Conservation (phyloP, 2,888 invertebrate genomes). For the Callyntrura sp. region DNA sequence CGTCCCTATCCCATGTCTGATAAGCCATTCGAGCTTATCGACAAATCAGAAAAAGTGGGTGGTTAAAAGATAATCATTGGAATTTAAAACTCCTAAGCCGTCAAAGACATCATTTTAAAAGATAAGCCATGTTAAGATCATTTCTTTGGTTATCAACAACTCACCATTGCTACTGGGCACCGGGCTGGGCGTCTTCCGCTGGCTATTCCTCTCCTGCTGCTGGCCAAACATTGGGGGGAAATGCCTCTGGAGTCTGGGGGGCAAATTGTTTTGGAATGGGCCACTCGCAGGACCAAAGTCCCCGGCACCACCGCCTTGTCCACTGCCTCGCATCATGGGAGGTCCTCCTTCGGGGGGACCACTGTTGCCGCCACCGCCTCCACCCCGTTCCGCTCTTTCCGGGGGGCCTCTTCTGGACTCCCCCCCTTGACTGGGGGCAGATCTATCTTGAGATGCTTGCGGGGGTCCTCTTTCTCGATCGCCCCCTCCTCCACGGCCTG, state of each 20-base stretch:
- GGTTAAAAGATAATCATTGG: slow-evolving; percentile 63
- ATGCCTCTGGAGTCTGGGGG: slow-evolving; percentile 81
- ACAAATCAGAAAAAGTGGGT: slow-evolving; percentile 59
- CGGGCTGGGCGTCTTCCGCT: slow-evolving; percentile 83
- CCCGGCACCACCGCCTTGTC: background rate
- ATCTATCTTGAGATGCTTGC: background rate
- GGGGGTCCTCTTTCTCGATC: background rate
- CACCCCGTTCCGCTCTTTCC: slow-evolving; percentile 20
- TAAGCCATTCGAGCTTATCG: background rate
- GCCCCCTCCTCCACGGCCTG: background rate
- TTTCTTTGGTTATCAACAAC: too few species aligned
- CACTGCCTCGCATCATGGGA: slow-evolving; percentile 51
- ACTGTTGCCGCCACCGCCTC: slow-evolving; percentile 54
- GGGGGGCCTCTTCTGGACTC: background rate
- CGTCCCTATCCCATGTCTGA: too few species aligned
- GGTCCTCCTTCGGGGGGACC: slow-evolving; percentile 73
- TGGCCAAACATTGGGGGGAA: slow-evolving; percentile 64
- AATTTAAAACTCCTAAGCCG: slow-evolving; percentile 36
- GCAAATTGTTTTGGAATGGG: slow-evolving; percentile 80
- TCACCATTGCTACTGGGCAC: slow-evolving; percentile 72
- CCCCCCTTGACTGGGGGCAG: background rate
- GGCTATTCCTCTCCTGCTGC: slow-evolving; percentile 76
- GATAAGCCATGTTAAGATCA: too few species aligned
- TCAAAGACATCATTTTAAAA: slow-evolving; percentile 51
- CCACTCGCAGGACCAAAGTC: slow-evolving; percentile 72